Conservation (phyloP, 1,140 invertebrate genomes). For the Drosophila sucinea region DNA sequence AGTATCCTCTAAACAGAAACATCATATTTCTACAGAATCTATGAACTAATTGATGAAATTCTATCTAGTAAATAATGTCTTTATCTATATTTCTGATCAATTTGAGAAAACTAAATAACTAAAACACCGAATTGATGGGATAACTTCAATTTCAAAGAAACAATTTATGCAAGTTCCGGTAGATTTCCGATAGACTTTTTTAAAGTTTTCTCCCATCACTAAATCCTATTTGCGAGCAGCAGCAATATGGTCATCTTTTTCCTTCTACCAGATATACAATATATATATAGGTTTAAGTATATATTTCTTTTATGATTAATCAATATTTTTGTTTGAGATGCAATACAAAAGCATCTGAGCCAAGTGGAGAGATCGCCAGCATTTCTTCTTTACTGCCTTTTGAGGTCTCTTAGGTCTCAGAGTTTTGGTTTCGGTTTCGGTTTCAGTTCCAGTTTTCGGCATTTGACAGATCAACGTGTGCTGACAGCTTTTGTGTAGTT, state of each 20-base stretch:
- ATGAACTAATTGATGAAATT: no score
- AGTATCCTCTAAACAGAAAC: no score
- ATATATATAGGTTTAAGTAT: not conserved
- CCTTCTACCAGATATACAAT: conserved; percentile 24
- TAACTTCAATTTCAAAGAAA: no score
- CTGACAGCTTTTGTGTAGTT: conserved; percentile 72
- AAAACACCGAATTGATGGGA: no score
- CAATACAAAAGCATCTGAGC: conserved; percentile 69
- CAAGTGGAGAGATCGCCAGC: conserved; percentile 58
- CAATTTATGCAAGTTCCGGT: no score
- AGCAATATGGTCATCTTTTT: conserved; percentile 45
- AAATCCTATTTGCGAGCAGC: conserved; percentile 11
- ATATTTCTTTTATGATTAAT: conserved; percentile 68
- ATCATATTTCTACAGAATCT: no score
- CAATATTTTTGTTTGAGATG: conserved; percentile 77
- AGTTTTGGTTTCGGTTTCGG: conserved; percentile 30
- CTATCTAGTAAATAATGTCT: no score
- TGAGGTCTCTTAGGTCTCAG: conserved; percentile 58
- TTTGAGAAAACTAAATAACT: no score
- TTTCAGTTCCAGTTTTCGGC: conserved; percentile 41
- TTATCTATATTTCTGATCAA: no score
- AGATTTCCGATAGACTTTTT: not conserved
- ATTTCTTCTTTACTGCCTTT: conserved; percentile 63
- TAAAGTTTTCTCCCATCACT: not conserved
- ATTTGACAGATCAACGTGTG: conserved; percentile 79